Base-by-base conservation (phyloP, 2,113 vertebrate genomes). In the Elgaria multicarinata region DNA sequence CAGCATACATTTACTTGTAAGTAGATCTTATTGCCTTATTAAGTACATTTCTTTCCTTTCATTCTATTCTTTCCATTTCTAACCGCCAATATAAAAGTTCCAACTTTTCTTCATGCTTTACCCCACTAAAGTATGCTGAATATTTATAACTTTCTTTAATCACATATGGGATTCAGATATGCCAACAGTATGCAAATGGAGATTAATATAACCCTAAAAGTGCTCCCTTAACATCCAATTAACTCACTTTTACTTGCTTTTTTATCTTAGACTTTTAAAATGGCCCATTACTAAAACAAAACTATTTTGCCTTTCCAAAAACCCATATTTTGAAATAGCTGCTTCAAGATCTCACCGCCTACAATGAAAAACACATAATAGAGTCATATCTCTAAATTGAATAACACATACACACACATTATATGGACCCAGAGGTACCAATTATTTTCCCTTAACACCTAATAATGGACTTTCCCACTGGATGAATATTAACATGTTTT, bases 251-350 rank as follows among this genome's bases (percentile, higher is more conserved):
- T 77, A 81, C 58, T 76, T 74, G 16, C 1, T 66, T 36, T 69
- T 85, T 75, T 85, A 66, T 44, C 58, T 84, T 44, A 92, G 83
- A 36, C 83, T 87, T 88, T 87, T 89, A 78, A 92, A 90, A 78
- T 28, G 85, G 33, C 14, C 76, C 18, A 83, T 92, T 91, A 86
- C 86, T 85, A 90, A 87, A 67, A 55, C 14, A 92, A 90, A 75
- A 64, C 1, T 71, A 20, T 39, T 83, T 8, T 75, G 42, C 10
- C 86, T 67, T 71, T 44, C 33, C 46, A 78, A 53, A 80, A 77
- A 28, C 5, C 39, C 50, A 81, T 87, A 31, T 69, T 89, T 26
- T 88, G 24, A 89, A 90, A 77, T 31, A 39, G 67, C 42, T 67
- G 16, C 1, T 64, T 53, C 28, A 8, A 88, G 76, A 5, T 85